Conservation (phyloP, 2,888 invertebrate species). For the Trachelus tabidus region DNA sequence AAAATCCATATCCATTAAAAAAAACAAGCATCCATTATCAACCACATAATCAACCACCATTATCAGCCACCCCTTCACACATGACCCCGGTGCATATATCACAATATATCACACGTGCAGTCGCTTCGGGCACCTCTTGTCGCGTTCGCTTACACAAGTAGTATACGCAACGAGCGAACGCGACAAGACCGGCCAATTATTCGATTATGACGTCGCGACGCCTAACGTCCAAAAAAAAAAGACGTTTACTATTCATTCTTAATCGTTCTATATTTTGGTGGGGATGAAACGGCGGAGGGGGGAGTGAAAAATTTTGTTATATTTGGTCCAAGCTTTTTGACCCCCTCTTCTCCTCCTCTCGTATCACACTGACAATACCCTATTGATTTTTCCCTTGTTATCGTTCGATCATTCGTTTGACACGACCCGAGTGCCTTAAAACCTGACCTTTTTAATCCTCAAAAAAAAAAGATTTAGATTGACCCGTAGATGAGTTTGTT, state of each 20-base stretch:
- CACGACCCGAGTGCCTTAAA: slow-evolving; percentile 53
- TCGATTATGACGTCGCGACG: no score
- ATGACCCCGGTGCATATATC: not conserved
- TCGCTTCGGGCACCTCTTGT: no score
- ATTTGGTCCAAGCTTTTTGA: no score
- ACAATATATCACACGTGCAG: not conserved
- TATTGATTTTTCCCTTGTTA: not conserved
- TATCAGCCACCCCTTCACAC: not conserved
- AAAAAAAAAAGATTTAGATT: not conserved
- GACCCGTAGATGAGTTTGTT: slow-evolving; percentile 1
- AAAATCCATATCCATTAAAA: not conserved
- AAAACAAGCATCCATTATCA: no score
- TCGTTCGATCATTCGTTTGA: not conserved
- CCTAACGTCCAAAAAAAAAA: no score
- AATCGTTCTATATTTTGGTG: not conserved
- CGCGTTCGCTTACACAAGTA: no score
- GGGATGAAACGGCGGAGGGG: not conserved
- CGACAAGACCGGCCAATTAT: no score
- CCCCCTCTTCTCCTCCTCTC: no score
- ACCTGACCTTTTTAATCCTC: slow-evolving; percentile 32
- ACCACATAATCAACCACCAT: not conserved
- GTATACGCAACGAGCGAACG: no score
- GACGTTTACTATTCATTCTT: not conserved
- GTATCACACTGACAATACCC: not conserved
- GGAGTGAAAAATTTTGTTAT: no score